A percentile compares a stretch with the other conserved stretches of the same genome.
These are phyloP conservation scores for Archips crataeganus DNA, from an alignment of 2,888 invertebrate genomes.

Conservation along the genomic window DNA sequence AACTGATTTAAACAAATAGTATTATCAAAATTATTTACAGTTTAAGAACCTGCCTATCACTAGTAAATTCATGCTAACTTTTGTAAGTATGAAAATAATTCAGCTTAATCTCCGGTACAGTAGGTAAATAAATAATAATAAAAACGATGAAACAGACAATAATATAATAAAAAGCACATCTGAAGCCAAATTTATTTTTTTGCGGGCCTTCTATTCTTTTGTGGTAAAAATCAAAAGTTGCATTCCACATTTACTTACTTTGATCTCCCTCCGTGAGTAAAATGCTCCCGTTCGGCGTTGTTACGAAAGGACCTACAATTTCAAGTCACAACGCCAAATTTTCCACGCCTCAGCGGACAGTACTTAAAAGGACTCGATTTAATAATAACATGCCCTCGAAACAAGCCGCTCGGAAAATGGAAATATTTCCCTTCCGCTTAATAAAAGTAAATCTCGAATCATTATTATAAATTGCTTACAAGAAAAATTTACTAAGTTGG, in stretches of 20 bases:
- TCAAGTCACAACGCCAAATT: slow-evolving; percentile 26
- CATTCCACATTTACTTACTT: slow-evolving; percentile 5
- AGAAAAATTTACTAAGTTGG: slow-evolving; percentile 18
- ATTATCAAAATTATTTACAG: too few relatives aligned
- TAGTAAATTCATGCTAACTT: too few relatives aligned
- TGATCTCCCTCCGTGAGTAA: slow-evolving; percentile 5
- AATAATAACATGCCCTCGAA: slow-evolving; percentile 33
- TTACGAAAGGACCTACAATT: slow-evolving; percentile 41
- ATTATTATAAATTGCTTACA: slow-evolving; percentile 25
- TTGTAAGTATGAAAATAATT: too few relatives aligned
- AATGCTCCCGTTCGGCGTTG: slow-evolving; percentile 10
- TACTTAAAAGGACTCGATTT: slow-evolving; percentile 38
- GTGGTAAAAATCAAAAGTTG: slow-evolving; percentile 12
- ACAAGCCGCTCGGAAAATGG: slow-evolving; percentile 37
- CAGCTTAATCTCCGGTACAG: too few relatives aligned
- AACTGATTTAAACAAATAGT: too few relatives aligned
- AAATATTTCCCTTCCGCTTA: slow-evolving; percentile 19
- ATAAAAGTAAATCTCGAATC: slow-evolving; percentile 29
- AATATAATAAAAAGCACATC: not conserved
- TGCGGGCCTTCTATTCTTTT: not conserved
- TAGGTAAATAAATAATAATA: too few relatives aligned
- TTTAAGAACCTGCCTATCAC: too few relatives aligned
- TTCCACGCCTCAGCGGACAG: slow-evolving; percentile 14
- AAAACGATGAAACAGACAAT: too few relatives aligned
- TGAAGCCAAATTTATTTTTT: not conserved